Conservation (phyloP, 2,888 invertebrate genomes). For the Protonemura montana region DNA sequence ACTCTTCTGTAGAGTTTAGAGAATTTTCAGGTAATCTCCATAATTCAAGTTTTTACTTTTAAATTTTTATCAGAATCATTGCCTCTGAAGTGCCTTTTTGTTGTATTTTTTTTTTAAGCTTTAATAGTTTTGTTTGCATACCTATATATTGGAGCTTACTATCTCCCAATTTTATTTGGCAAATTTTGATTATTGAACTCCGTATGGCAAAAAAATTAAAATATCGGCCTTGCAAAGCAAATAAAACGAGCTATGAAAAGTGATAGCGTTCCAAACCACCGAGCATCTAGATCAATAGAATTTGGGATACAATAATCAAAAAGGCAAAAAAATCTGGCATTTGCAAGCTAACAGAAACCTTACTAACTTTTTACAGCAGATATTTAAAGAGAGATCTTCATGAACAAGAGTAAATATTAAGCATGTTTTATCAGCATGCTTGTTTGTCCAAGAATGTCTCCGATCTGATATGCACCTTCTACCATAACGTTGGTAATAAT, state of each 20-base stretch:
- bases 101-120: not conserved
- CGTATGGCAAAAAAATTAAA: not conserved
- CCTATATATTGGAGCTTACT: not conserved
- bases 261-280: no score
- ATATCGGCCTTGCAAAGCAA: no score
- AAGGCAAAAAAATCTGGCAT: not conserved
- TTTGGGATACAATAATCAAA: not conserved
- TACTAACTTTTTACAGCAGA: not conserved
- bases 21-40: constrained; percentile 73
- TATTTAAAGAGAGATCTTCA: not conserved
- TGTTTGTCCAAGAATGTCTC: not conserved
- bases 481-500: not conserved
- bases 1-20: constrained; percentile 82
- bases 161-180: not conserved
- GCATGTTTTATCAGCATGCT: not conserved
- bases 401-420: not conserved
- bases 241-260: no score
- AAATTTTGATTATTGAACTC: not conserved
- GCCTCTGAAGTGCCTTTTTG: not conserved
- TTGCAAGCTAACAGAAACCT: not conserved
- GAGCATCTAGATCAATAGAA: no score
- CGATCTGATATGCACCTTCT: not conserved
- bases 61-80: not conserved
- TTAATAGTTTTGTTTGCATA: not conserved
- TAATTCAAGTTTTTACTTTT: constrained; percentile 27